Conservation (phyloP, 1,140 invertebrate genomes). For the Brachionus calyciflorus region DNA sequence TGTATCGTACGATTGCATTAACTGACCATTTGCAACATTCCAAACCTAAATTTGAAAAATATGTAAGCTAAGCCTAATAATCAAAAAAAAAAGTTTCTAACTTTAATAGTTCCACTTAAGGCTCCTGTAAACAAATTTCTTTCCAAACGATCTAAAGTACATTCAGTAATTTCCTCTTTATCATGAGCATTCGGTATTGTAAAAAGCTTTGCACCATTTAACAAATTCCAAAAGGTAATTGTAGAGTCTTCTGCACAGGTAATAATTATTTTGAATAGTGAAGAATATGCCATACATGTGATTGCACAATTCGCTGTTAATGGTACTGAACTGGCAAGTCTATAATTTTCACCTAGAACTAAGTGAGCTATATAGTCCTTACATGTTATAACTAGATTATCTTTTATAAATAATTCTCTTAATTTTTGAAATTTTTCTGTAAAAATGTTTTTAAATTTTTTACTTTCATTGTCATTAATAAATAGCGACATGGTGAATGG, state of each 20-base stretch:
- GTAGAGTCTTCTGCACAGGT: constrained; percentile 60
- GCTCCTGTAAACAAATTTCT: constrained; percentile 57
- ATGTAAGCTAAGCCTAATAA: too few species aligned
- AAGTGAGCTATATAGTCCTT: constrained; percentile 59
- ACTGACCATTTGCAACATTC: constrained; percentile 61
- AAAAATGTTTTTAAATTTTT: background rate
- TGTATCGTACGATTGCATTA: constrained; percentile 57
- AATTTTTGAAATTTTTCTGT: background rate
- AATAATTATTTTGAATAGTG: constrained; percentile 59
- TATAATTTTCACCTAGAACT: constrained; percentile 52
- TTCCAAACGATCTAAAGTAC: constrained; percentile 55
- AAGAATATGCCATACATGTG: constrained; percentile 58
- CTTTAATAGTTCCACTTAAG: constrained; percentile 60
- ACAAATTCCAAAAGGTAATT: constrained; percentile 59
- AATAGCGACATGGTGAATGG: constrained; percentile 57
- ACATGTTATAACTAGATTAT: constrained; percentile 54
- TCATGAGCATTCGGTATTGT: constrained; percentile 59
- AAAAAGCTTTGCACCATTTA: constrained; percentile 57
- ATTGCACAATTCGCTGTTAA: constrained; percentile 57
- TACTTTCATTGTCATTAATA: constrained; percentile 51
- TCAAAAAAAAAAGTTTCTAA: too few species aligned
- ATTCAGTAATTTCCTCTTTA: constrained; percentile 59
- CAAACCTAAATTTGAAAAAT: constrained; percentile 55
- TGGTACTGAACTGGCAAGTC: constrained; percentile 48
- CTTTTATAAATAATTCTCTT: background rate